These are phyloP conservation scores for Drosophila tanythrix DNA, from an alignment of 2,888 invertebrate species.

Conservation along the genomic window DNA sequence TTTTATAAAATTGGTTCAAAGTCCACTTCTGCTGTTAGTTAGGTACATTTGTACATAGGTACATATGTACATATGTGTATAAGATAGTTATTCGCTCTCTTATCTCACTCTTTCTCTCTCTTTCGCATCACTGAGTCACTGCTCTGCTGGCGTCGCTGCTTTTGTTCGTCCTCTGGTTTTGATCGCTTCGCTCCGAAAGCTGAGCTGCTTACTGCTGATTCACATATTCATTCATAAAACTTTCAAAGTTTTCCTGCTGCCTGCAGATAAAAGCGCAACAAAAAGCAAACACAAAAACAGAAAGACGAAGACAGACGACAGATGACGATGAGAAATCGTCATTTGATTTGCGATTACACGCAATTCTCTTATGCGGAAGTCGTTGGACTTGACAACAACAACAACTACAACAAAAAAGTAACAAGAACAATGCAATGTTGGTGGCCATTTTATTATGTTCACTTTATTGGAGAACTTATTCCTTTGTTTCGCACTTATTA, in stretches of 20 bases:
- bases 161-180: slow-evolving; percentile 24
- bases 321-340: slow-evolving; percentile 14
- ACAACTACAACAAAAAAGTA: slow-evolving; percentile 22
- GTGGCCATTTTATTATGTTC: slow-evolving; percentile 42
- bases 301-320: slow-evolving; percentile 28
- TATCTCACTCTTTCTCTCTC: slow-evolving; percentile 1
- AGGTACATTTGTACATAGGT: not conserved
- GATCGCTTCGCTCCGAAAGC: slow-evolving; percentile 5
- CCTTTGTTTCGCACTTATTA: slow-evolving; percentile 58
- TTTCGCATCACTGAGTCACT: slow-evolving; percentile 34
- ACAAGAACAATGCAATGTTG: slow-evolving; percentile 44
- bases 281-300: slow-evolving; percentile 18
- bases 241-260: slow-evolving; percentile 49
- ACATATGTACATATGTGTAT: not conserved
- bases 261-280: slow-evolving; percentile 49
- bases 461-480: slow-evolving; percentile 56
- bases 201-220: slow-evolving; percentile 3
- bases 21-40: not conserved
- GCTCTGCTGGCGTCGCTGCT: not conserved
- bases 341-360: slow-evolving; percentile 50
- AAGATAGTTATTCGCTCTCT: not conserved
- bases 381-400: slow-evolving; percentile 53
- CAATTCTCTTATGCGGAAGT: slow-evolving; percentile 66
- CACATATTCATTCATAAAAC: slow-evolving; percentile 62
- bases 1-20: not conserved